Evolutionary conservation across 2,888 invertebrate species (phyloP), one percentile per base, ranked within the genome.

Genomic region (Cantharis lateralis): DNA sequence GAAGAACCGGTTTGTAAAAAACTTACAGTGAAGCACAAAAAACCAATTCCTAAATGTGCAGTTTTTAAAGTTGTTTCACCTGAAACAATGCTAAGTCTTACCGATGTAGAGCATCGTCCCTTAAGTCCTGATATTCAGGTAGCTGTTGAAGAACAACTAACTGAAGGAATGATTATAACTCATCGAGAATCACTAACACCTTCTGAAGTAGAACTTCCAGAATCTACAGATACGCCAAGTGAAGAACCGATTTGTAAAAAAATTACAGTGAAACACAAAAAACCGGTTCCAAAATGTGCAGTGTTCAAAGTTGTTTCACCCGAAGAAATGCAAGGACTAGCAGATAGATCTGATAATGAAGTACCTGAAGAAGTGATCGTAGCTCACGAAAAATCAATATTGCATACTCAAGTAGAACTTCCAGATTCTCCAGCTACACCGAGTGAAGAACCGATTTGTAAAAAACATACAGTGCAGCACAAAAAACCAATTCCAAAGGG

Each of bases 1-100:
- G 10, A 76, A 15, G 87, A 87, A 81, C 86, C 86, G n/a, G 32
- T 82, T 71, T 87, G 87, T 78, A 71, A 83, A 15, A 86, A 86
- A 82, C 79, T 84, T 15, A 80, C 81, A 71, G 79, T 86, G 9
- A 68, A 77, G 7, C 26, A 77, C 15, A 83, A 83, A 76, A 72
- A 79, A 11, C 83, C 84, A 10, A 71, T 76, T 18, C 76, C 81
- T 0, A 28, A 61, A 13, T 5, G 18, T 3, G 62, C 70, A 1
- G 18, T 28, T 10, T 68, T 20, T 15, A 62, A 26, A 72, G 63
- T 26, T 9, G 64, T 64, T 16, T 64, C 61, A 24, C 20, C 61
- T 3, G 20, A 13, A 20, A 15, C 5, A 68, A 24, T 20, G 11
- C 68, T 15, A 11, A 15, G 10, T 24, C 15, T n/a, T 4, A 10